Percentiles rank a stretch among this genome's conserved stretches.
These are phyloP conservation scores for Tineola bisselliella DNA, from an alignment of 2,888 invertebrate genomes.

Conservation along the genomic window DNA sequence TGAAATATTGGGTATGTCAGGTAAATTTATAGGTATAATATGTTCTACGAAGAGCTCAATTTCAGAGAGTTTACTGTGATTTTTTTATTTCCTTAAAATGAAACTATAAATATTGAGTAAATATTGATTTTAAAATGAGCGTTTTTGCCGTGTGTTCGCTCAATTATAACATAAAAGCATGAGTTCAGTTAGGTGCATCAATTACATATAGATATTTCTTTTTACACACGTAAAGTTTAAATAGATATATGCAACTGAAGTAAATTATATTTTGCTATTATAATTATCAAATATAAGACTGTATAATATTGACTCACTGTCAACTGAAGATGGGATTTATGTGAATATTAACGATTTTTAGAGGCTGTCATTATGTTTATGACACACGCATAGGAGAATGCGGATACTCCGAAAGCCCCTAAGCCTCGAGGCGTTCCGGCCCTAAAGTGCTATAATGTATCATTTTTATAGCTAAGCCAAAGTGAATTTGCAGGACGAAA, in stretches of 20 bases:
- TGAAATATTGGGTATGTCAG: conserved; percentile 62
- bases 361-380: conserved; percentile 60
- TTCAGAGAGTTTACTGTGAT: conserved; percentile 50
- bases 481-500: conserved; percentile 61
- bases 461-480: conserved; percentile 58
- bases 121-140: background rate
- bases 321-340: too few relatives aligned
- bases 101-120: background rate
- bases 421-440: conserved; percentile 40
- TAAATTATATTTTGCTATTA: too few relatives aligned
- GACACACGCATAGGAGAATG: conserved; percentile 34
- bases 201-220: too few relatives aligned
- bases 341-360: conserved; percentile 38
- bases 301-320: too few relatives aligned
- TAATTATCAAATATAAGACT: too few relatives aligned
- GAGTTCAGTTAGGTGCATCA: too few relatives aligned
- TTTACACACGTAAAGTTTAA: too few relatives aligned
- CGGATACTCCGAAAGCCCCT: conserved; percentile 32
- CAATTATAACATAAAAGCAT: too few relatives aligned
- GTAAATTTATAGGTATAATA: conserved; percentile 64
- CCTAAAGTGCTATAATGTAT: conserved; percentile 49
- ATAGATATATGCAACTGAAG: too few relatives aligned
- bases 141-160: too few relatives aligned
- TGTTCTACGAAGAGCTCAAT: conserved; percentile 51
- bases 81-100: conserved; percentile 27